phyloP scores from a whole-genome alignment of 2,113 vertebrate species.

The Odocoileus hemionus region DNA sequence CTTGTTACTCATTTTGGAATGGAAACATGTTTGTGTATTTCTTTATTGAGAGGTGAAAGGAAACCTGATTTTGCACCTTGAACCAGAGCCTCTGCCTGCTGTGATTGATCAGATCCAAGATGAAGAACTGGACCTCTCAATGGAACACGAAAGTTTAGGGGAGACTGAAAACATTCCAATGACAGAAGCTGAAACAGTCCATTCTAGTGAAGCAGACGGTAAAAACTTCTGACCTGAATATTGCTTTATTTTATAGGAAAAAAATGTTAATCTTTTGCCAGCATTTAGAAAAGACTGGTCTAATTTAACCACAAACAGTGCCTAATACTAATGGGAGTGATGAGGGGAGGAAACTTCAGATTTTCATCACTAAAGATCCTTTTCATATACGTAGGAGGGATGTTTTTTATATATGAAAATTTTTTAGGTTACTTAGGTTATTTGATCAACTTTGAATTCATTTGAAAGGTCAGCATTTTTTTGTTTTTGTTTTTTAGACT shows the following conservation, averaged over 20 bases:
- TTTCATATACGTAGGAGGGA: not conserved
- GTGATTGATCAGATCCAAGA: constrained; percentile 81
- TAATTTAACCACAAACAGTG: not conserved
- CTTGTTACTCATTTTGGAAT: constrained; percentile 46
- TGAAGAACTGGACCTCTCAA: constrained; percentile 89
- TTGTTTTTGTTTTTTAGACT: not conserved
- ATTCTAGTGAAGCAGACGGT: constrained; percentile 58
- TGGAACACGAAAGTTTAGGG: constrained; percentile 80
- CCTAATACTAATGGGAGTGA: not conserved
- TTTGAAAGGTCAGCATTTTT: not conserved
- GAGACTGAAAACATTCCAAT: not conserved
- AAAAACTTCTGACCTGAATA: constrained; percentile 40
- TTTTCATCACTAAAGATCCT: not conserved
- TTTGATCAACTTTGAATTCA: not conserved
- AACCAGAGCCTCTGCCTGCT: constrained; percentile 90
- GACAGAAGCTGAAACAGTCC: constrained; percentile 24
- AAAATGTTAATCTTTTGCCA: not conserved
- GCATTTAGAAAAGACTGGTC: not conserved
- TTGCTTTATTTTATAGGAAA: not conserved
- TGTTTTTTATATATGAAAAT: not conserved
- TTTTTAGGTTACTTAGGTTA: not conserved
- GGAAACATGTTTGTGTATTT: constrained; percentile 11
- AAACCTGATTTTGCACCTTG: constrained; percentile 87
- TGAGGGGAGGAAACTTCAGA: not conserved
- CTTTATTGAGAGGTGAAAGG: constrained; percentile 84